These are phyloP conservation scores for Ethmia dodecea DNA, from an alignment of 2,888 invertebrate species.

Conservation along the genomic window DNA sequence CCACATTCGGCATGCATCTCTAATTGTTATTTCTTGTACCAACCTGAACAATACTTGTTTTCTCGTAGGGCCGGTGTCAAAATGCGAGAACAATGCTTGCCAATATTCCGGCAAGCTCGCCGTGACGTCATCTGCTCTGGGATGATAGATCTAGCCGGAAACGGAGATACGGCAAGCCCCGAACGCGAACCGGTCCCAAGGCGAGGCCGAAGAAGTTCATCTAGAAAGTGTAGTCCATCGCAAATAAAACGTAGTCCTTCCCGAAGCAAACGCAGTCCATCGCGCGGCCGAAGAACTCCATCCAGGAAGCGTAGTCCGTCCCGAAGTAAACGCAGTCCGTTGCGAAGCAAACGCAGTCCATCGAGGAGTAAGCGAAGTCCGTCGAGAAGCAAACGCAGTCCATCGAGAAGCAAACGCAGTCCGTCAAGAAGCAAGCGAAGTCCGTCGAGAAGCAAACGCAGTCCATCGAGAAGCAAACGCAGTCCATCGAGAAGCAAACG, in stretches of 20 bases:
- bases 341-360: background rate
- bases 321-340: background rate
- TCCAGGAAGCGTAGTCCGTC: background rate
- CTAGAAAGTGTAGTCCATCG: background rate
- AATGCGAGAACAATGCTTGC: conserved; percentile 92
- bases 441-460: background rate
- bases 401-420: background rate
- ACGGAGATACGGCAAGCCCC: conserved; percentile 28
- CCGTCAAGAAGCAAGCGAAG: background rate
- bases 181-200: conserved; percentile 12
- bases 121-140: conserved; percentile 84
- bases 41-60: too few relatives aligned
- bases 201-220: background rate
- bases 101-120: conserved; percentile 87
- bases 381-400: background rate
- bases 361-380: background rate
- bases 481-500: background rate
- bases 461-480: background rate
- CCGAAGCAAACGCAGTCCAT: background rate
- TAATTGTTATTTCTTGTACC: too few relatives aligned
- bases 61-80: conserved; percentile 91
- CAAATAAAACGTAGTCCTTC: background rate
- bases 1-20: too few relatives aligned
- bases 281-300: background rate
- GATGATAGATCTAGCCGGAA: conserved; percentile 50